A percentile compares a stretch with the other conserved stretches of the same genome.
Evolutionary conservation across 2,797 vertebrate species (phyloP).

Genomic region (Micromesistius poutassou): DNA sequence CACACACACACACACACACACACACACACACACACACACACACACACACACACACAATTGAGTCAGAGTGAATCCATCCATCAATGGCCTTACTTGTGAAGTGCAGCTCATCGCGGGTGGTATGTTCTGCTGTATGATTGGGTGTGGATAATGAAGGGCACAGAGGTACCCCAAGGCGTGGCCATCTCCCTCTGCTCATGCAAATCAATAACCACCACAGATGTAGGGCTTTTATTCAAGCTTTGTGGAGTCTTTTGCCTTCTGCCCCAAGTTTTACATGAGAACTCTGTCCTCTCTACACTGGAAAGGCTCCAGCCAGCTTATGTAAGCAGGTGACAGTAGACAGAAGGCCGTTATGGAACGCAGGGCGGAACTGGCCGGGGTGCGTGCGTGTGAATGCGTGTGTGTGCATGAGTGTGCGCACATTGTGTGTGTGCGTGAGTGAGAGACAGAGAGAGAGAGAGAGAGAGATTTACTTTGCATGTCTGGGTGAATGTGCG

Average conservation of each 20-base stretch:
- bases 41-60: no score
- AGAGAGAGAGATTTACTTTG: background rate
- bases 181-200: background rate
- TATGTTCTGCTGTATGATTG: background rate
- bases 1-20: background rate
- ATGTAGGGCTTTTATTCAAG: background rate
- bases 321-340: constrained; percentile 37
- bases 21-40: no score
- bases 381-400: background rate
- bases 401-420: constrained; percentile 9
- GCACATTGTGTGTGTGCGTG: constrained; percentile 14
- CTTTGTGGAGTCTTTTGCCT: background rate
- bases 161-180: background rate
- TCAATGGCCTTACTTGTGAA: background rate
- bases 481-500: background rate
- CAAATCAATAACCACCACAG: background rate
- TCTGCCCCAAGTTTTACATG: background rate
- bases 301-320: constrained; percentile 22
- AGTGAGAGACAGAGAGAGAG: constrained; percentile 12
- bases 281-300: constrained; percentile 6
- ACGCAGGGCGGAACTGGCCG: constrained; percentile 15
- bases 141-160: background rate
- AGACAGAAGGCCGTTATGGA: constrained; percentile 34
- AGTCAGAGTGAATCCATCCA: background rate
- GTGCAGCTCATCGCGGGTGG: background rate